Conservation (phyloP, 2,797 vertebrate genomes). For the Halcyon leucocephala region DNA sequence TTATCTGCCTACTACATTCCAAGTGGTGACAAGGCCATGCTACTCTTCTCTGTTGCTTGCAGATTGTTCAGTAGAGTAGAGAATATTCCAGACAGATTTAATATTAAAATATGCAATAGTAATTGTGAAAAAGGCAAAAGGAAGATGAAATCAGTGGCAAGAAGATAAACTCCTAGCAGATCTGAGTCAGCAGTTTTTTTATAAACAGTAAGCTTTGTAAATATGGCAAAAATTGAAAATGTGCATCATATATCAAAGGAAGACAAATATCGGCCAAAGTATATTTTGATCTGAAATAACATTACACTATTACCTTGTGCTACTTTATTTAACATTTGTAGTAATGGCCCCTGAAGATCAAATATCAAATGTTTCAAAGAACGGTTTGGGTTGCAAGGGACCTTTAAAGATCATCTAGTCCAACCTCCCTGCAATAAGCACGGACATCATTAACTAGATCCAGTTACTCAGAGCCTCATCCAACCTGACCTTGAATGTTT, state of each 20-base stretch:
- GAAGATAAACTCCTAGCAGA: conserved; percentile 1
- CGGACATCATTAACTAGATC: neutral
- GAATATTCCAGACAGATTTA: conserved; percentile 23
- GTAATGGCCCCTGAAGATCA: neutral
- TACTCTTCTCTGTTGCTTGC: neutral
- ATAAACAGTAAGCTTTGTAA: neutral
- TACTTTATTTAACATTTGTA: neutral
- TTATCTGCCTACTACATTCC: neutral
- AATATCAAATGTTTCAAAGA: neutral
- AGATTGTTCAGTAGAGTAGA: neutral
- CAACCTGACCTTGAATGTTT: neutral
- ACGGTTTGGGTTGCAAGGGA: neutral
- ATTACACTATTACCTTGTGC: neutral
- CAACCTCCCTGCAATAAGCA: neutral
- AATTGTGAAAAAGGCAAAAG: conserved; percentile 28
- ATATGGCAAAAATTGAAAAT: neutral
- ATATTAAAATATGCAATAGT: conserved; percentile 31
- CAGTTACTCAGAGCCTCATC: neutral
- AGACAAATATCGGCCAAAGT: neutral
- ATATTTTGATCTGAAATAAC: neutral
- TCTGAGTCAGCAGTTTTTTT: conserved; percentile 17
- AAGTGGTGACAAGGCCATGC: neutral
- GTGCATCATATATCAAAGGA: neutral
- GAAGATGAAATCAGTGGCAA: conserved; percentile 25
- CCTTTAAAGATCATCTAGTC: neutral